phyloP scores from a whole-genome alignment of 2,888 invertebrate species.

The Cheilosia pagana region DNA sequence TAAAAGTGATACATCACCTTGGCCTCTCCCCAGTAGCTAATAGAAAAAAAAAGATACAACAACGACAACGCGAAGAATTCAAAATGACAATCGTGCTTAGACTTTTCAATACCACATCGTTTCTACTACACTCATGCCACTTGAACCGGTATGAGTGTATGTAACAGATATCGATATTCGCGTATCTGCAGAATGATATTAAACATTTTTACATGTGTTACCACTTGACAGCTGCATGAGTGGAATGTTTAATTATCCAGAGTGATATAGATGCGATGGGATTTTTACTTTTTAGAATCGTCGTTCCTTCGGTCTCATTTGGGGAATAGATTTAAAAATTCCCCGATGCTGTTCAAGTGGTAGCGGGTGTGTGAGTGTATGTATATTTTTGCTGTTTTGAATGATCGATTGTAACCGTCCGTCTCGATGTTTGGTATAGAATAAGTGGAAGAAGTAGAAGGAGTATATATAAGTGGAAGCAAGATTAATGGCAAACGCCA shows the following conservation, averaged over 20 bases:
- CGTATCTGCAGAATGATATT: constrained; percentile 62
- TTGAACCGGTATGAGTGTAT: constrained; percentile 2
- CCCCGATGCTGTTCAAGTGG: constrained; percentile 49
- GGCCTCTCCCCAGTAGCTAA: neutral
- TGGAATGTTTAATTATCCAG: constrained; percentile 74
- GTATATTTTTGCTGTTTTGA: constrained; percentile 18
- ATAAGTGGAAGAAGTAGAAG: neutral
- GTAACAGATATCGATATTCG: constrained; percentile 41
- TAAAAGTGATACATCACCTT: constrained; percentile 12
- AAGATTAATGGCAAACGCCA: constrained; percentile 67
- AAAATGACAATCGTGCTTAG: constrained; percentile 71
- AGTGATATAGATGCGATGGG: constrained; percentile 29
- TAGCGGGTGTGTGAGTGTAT: constrained; percentile 9
- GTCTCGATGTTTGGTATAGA: neutral
- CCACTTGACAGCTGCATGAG: constrained; percentile 74
- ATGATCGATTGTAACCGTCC: constrained; percentile 63
- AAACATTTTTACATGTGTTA: constrained; percentile 73
- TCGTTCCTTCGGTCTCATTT: constrained; percentile 11
- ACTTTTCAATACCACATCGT: constrained; percentile 9
- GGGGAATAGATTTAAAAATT: constrained; percentile 54
- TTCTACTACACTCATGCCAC: neutral
- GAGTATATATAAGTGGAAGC: neutral
- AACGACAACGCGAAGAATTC: constrained; percentile 39
- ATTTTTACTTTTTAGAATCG: constrained; percentile 2
- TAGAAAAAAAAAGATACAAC: constrained; percentile 12